Evolutionary conservation across 2,797 vertebrate species (phyloP).

Genomic region (Pipistrellus pygmaeus): DNA sequence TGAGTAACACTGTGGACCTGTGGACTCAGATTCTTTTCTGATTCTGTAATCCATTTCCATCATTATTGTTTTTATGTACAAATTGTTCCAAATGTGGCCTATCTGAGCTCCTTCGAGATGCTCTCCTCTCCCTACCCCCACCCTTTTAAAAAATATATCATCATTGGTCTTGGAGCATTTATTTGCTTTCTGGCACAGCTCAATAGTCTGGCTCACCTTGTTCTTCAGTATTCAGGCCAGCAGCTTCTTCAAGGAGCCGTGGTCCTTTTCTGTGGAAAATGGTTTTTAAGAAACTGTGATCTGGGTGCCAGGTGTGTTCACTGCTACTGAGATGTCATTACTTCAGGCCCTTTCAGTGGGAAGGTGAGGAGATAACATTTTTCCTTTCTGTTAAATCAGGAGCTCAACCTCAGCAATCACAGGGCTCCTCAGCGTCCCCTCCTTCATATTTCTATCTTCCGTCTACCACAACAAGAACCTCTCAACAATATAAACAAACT

Average conservation of each 20-base stretch:
- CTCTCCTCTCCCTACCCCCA: no score
- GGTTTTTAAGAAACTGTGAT: background rate
- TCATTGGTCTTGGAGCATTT: background rate
- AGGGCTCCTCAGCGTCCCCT: background rate
- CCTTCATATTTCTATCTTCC: background rate
- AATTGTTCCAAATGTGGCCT: background rate
- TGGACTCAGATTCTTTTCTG: slow-evolving; percentile 6
- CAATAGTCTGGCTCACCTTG: background rate
- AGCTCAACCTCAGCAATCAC: background rate
- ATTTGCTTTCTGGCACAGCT: background rate
- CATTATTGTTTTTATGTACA: background rate
- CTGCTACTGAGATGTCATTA: background rate
- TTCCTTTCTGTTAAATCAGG: background rate
- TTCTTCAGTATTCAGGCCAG: background rate
- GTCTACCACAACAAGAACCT: background rate
- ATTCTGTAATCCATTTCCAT: background rate
- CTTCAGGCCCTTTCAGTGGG: background rate
- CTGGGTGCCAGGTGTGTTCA: background rate
- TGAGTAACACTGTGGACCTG: background rate
- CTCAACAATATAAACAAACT: background rate
- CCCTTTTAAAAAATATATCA: no score
- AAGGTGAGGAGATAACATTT: background rate
- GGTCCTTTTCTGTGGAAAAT: background rate
- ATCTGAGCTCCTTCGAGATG: background rate
- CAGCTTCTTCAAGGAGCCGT: background rate